These are phyloP conservation scores for Eulemur coronatus DNA, from an alignment of 2,797 vertebrate genomes.

Conservation along the genomic window DNA sequence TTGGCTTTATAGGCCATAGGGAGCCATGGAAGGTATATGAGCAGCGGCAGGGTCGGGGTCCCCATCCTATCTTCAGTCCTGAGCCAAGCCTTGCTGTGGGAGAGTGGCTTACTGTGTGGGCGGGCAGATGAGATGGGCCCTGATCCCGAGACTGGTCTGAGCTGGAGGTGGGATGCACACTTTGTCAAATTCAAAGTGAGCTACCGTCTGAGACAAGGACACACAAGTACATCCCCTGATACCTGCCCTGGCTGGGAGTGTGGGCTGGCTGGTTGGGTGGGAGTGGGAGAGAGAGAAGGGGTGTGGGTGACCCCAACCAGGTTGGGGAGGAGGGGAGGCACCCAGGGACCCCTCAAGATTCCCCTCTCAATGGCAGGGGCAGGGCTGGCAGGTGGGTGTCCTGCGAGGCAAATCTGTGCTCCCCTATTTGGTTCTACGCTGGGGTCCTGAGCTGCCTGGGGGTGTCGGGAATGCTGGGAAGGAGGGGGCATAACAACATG, in stretches of 20 bases:
- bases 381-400: neutral
- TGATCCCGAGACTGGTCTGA: neutral
- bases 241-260: too few relatives aligned
- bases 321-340: neutral
- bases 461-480: neutral
- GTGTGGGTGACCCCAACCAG: neutral
- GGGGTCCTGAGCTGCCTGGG: neutral
- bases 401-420: neutral
- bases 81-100: neutral
- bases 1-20: neutral
- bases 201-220: neutral
- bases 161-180: neutral
- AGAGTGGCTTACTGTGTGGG: neutral
- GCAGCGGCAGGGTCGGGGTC: neutral
- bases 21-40: neutral
- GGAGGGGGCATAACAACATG: neutral
- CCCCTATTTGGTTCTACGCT: neutral
- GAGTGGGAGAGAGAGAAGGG: too few relatives aligned
- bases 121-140: neutral
- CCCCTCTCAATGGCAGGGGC: neutral
- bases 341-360: neutral
- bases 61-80: neutral
- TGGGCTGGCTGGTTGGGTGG: neutral
- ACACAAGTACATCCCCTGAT: rapidly evolving
- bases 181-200: rapidly evolving